phyloP scores from a whole-genome alignment of 2,113 vertebrate genomes.

The Gallinago undulata region DNA sequence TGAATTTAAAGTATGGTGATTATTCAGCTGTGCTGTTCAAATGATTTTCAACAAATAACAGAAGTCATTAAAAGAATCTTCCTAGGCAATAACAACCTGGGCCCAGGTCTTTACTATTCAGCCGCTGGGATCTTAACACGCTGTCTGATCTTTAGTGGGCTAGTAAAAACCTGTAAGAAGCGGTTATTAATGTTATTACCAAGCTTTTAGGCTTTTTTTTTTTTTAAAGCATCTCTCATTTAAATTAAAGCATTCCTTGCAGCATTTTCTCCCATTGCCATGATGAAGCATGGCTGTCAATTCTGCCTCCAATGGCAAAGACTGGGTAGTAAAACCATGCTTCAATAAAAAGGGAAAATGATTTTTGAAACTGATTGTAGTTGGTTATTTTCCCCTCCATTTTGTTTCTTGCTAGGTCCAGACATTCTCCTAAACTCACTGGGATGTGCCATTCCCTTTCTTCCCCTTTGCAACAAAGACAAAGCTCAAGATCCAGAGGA shows the following conservation, averaged over 20 bases:
- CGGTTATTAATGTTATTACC: conserved; percentile 65
- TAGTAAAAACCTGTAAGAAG: conserved; percentile 50
- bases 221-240: conserved; percentile 41
- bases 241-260: conserved; percentile 59
- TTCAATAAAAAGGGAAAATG: conserved; percentile 40
- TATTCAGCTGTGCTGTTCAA: conserved; percentile 46
- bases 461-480: not conserved
- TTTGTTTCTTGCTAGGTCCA: conserved; percentile 16
- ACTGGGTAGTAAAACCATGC: conserved; percentile 30
- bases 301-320: conserved; percentile 5
- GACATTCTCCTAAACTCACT: conserved; percentile 1
- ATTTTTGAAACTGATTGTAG: conserved; percentile 6
- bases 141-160: conserved; percentile 42
- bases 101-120: not conserved
- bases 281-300: conserved; percentile 30
- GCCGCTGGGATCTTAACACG: conserved; percentile 26
- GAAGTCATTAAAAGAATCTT: conserved; percentile 58
- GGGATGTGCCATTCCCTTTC: not conserved
- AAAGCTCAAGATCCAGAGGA: not conserved
- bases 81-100: conserved; percentile 19
- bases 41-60: conserved; percentile 67
- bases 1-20: conserved; percentile 53
- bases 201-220: conserved; percentile 28
- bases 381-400: not conserved
- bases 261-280: conserved; percentile 17